Base-by-base conservation (phyloP, 2,113 vertebrate genomes). In the Acrocephalus arundinaceus region DNA sequence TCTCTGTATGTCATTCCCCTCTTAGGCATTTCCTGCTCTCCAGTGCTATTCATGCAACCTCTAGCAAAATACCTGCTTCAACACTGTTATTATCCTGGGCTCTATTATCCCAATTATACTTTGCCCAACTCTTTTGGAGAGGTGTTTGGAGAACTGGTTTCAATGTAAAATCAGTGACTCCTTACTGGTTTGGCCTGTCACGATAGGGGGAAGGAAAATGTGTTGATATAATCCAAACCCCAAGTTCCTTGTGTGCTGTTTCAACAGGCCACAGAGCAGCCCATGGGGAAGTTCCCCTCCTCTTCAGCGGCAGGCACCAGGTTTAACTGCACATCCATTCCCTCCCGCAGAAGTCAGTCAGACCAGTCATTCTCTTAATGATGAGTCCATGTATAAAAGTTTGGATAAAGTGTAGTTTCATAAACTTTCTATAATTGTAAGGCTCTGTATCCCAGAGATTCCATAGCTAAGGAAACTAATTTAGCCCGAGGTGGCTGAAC, bases 141-240 rank as follows among this genome's bases (percentile, higher is more conserved):
- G 68, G 68, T 17, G 2, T 93, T 81, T 70, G 72, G 72, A 86
- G 79, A 96, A 90, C 89, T 84, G 55, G 75, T 94, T 94, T 67
- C 62, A 37, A 0, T 77, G 46, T 63, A 37, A 90, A 95, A 77
- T 62, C 94, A 58, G 41, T 73, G 55, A 35, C 25, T 73, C 49
- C 25, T 58, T 63, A 83, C 91, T 90, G 68, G 93, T 90, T 92
- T 84, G 87, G n/a, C 75, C 85, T 72, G 92, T 83, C 68, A 57
- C 0, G 1, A 77, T 9, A 88, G 79, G n/a, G 84, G 65, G 87
- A 94, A 94, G 68, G 19, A 86, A 62, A 67, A 65, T 0, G 0
- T 28, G 52, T 63, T 89, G 72, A 86, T 85, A 52, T 31, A 84
- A 95, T 84, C 75, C 87, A 33, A 57, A 84, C 18, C 18, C 35